phyloP scores from a whole-genome alignment of 2,888 invertebrate genomes.

The Brachyopa scutellaris region DNA sequence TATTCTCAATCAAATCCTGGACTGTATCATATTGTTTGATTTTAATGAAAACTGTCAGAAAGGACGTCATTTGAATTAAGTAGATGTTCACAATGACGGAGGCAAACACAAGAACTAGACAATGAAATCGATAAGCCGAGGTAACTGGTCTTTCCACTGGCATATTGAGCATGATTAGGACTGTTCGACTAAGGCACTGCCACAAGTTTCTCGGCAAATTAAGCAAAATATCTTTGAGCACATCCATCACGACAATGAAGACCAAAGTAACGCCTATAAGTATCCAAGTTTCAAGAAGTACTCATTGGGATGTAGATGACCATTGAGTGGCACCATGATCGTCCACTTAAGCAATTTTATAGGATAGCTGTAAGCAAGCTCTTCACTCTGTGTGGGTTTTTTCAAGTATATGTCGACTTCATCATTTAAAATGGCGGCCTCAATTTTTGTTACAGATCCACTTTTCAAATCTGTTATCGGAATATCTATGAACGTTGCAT shows the following conservation, averaged over 20 bases:
- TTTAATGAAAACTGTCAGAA: too few relatives aligned
- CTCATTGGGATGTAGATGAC: conserved; percentile 19
- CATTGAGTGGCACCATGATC: conserved; percentile 41
- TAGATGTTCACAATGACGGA: too few relatives aligned
- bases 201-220: not conserved
- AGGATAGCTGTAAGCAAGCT: conserved; percentile 6
- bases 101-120: too few relatives aligned
- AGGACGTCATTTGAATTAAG: too few relatives aligned
- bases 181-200: conserved; percentile 14
- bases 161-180: conserved; percentile 7
- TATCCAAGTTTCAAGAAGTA: conserved; percentile 52
- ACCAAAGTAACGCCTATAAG: conserved; percentile 24
- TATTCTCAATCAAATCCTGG: too few relatives aligned
- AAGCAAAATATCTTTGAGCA: not conserved
- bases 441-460: not conserved
- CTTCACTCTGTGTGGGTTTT: not conserved
- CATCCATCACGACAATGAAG: conserved; percentile 40
- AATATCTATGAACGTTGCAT: conserved; percentile 32
- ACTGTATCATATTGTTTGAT: too few relatives aligned
- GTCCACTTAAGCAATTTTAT: not conserved
- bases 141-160: too few relatives aligned
- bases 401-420: conserved; percentile 46
- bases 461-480: not conserved
- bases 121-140: too few relatives aligned
- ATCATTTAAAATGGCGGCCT: conserved; percentile 1